Evolutionary conservation across 2,888 invertebrate genomes (phyloP).

Genomic region (Helobdella robusta): DNA sequence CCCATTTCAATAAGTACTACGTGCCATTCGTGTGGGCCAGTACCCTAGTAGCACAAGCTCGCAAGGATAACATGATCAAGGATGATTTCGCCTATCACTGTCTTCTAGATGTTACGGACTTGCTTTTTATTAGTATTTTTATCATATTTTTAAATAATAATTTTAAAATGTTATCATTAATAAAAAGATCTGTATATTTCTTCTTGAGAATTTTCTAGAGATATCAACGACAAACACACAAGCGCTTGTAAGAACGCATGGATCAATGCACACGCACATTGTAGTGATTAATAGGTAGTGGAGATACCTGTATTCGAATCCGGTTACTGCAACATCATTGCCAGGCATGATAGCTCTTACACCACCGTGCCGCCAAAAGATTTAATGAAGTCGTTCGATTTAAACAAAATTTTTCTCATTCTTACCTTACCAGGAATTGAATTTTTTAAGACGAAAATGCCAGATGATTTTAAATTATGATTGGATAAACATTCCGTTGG

Average conservation of each 20-base stretch:
- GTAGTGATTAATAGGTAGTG: too few relatives aligned
- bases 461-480: slow-evolving; percentile 52
- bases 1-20: slow-evolving; percentile 60
- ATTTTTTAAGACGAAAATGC: slow-evolving; percentile 60
- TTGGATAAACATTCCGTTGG: slow-evolving; percentile 59
- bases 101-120: neutral
- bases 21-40: slow-evolving; percentile 61
- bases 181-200: neutral
- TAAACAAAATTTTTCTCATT: neutral
- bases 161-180: neutral
- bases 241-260: too few relatives aligned
- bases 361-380: too few relatives aligned
- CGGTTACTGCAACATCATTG: too few relatives aligned
- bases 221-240: too few relatives aligned
- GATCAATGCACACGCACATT: too few relatives aligned
- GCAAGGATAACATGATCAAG: slow-evolving; percentile 53
- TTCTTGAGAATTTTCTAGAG: too few relatives aligned
- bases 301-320: too few relatives aligned
- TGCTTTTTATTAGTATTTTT: neutral
- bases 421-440: slow-evolving; percentile 56
- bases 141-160: neutral
- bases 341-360: too few relatives aligned
- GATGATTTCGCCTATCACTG: slow-evolving; percentile 75
- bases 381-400: too few relatives aligned
- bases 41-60: slow-evolving; percentile 55